A percentile compares a stretch with the other conserved stretches of the same genome.
phyloP scores from a whole-genome alignment of 2,113 vertebrate genomes.

The Mus spicilegus region DNA sequence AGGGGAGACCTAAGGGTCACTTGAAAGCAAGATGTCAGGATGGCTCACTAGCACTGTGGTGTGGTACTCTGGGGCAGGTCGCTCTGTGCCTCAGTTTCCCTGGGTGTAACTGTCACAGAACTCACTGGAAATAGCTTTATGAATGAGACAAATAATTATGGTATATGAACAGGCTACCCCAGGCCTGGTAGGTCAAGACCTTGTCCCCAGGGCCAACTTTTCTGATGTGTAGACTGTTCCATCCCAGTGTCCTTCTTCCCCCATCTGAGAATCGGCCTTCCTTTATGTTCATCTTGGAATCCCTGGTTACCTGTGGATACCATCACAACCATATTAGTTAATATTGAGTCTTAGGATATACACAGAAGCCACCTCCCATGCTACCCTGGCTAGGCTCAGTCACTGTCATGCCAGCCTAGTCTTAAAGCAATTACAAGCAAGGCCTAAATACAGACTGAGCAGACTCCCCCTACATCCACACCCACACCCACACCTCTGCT shows the following conservation, averaged over 20 bases:
- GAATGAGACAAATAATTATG: accelerated
- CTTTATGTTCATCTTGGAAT: background rate
- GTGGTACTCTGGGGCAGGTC: accelerated
- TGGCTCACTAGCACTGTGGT: accelerated
- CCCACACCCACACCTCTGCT: no score
- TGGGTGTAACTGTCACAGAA: accelerated
- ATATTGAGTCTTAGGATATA: accelerated
- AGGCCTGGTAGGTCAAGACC: background rate
- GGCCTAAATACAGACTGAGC: background rate
- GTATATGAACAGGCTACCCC: no score
- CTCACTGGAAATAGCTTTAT: accelerated
- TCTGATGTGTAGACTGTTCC: accelerated
- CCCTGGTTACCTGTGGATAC: accelerated
- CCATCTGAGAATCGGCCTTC: background rate
- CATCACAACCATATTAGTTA: accelerated
- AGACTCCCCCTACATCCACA: accelerated
- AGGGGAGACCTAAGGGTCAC: background rate
- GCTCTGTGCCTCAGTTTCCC: background rate
- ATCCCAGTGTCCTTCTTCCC: accelerated
- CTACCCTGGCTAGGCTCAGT: background rate
- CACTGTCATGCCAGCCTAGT: accelerated
- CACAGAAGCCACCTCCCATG: background rate
- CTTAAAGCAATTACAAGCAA: background rate
- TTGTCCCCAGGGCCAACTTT: background rate
- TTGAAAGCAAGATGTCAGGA: background rate